phyloP scores from a whole-genome alignment of 2,888 invertebrate species.

The Cephus pulcher region DNA sequence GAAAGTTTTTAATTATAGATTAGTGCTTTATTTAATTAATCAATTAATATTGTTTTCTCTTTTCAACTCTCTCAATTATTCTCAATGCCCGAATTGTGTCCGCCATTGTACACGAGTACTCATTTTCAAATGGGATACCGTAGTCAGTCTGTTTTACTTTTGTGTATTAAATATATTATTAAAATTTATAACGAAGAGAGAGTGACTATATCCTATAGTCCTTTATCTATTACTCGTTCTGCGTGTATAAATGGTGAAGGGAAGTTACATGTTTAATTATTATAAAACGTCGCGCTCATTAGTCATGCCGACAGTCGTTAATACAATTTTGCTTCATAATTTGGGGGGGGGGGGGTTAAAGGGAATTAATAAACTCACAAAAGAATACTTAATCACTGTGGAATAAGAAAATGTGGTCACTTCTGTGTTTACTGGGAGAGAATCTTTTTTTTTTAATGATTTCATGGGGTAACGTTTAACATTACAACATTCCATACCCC shows the following conservation, averaged over 20 bases:
- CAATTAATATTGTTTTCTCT: background rate
- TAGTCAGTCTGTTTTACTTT: background rate
- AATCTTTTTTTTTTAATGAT: background rate
- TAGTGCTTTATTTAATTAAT: background rate
- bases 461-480: background rate
- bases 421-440: background rate
- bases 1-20: background rate
- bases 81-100: no score
- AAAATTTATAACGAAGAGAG: background rate
- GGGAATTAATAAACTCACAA: background rate
- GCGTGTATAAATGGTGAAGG: background rate
- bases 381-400: background rate
- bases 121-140: background rate
- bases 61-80: no score
- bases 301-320: background rate
- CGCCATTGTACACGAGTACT: no score
- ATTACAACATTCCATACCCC: background rate
- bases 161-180: background rate
- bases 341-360: no score
- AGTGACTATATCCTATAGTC: background rate
- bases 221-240: background rate
- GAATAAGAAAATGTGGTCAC: background rate
- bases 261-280: slow-evolving; percentile 1
- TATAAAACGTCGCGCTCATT: background rate
- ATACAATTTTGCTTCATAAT: background rate